A percentile compares a stretch with the other conserved stretches of the same genome.
Conservation (phyloP, 1,140 invertebrate genomes). For the Aphis craccivora region DNA sequence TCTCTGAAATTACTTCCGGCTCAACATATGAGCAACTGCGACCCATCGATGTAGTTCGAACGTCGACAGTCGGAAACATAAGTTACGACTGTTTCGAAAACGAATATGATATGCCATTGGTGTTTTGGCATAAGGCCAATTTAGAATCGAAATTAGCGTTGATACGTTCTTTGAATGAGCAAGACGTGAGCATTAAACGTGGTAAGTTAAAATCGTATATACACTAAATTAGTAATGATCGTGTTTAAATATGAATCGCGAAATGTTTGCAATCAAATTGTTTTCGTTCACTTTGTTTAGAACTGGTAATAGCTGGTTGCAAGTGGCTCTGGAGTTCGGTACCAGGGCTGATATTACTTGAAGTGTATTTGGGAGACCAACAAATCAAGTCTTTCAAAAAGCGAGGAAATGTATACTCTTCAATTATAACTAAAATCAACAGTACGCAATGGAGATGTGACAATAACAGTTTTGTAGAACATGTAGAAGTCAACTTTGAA, state of each 20-base stretch:
- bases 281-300: not conserved
- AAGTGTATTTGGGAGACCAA: conserved; percentile 36
- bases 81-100: not conserved
- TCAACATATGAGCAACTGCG: not conserved
- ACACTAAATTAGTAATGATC: not conserved
- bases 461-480: conserved; percentile 10
- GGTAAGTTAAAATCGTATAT: not conserved
- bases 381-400: conserved; percentile 19
- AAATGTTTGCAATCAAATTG: not conserved
- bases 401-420: not conserved
- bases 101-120: conserved; percentile 9
- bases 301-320: not conserved
- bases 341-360: conserved; percentile 2
- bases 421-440: not conserved
- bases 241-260: not conserved
- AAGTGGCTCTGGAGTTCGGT: conserved; percentile 37
- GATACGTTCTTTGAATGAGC: not conserved
- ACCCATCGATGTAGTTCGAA: conserved; percentile 30
- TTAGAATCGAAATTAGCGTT: conserved; percentile 13
- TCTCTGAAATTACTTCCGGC: not conserved
- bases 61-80: not conserved
- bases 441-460: conserved; percentile 38
- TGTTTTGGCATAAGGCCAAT: conserved; percentile 24
- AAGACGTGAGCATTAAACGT: not conserved
- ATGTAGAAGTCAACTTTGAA: conserved; percentile 31